These are phyloP conservation scores for Lethenteron camtschaticum DNA, from an alignment of 2,113 vertebrate genomes.

Conservation along the genomic window DNA sequence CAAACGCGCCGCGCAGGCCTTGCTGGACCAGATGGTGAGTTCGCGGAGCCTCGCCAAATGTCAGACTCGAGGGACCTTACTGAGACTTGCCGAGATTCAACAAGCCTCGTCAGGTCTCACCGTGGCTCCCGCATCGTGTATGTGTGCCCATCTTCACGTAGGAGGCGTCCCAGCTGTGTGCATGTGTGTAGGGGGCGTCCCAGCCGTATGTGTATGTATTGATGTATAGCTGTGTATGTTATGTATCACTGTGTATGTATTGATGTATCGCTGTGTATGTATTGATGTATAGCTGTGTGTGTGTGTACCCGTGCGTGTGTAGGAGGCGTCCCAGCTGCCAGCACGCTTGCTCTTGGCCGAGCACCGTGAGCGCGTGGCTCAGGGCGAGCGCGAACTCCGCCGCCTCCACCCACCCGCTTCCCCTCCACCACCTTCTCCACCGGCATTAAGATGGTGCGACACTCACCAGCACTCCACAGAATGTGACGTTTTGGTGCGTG, in stretches of 20 bases:
- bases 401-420: slow-evolving; percentile 57
- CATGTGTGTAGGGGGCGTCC: background rate
- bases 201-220: background rate
- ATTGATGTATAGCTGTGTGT: background rate
- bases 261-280: too few species aligned
- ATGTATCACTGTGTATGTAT: too few species aligned
- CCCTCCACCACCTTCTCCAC: slow-evolving; percentile 65
- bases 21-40: slow-evolving; percentile 72
- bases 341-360: slow-evolving; percentile 70
- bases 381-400: slow-evolving; percentile 64
- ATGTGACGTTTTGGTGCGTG: too few species aligned
- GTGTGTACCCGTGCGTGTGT: slow-evolving; percentile 12
- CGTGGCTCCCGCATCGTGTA: too few species aligned
- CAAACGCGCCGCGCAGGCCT: slow-evolving; percentile 75
- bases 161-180: background rate
- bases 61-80: too few species aligned
- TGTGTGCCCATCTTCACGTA: too few species aligned
- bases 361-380: slow-evolving; percentile 64
- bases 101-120: too few species aligned
- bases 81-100: too few species aligned
- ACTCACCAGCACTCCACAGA: background rate
- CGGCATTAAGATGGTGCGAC: slow-evolving; percentile 75
- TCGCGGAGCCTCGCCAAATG: too few species aligned
- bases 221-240: too few species aligned
- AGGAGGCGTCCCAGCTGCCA: slow-evolving; percentile 77